Conservation (phyloP, 1,140 invertebrate genomes). For the Hypsibius dujardini region DNA sequence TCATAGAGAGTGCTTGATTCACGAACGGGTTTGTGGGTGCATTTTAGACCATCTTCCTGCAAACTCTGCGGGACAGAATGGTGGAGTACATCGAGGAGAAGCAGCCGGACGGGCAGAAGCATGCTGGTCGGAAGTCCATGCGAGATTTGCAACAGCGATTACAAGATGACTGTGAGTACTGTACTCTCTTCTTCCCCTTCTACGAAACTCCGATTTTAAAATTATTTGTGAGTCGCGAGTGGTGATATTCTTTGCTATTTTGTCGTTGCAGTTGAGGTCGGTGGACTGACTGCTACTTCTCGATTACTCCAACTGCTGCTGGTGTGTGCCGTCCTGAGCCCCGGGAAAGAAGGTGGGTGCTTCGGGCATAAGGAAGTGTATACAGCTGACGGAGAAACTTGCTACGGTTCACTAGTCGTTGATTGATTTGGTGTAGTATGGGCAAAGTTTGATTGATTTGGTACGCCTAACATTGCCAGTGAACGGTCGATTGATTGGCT, state of each 20-base stretch:
- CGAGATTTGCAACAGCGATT: not conserved
- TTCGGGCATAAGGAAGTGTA: too few species aligned
- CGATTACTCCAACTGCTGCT: not conserved
- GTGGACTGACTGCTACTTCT: not conserved
- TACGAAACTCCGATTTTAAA: not conserved
- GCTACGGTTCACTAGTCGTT: too few species aligned
- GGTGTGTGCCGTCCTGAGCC: not conserved
- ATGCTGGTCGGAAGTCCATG: not conserved
- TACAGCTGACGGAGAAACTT: too few species aligned
- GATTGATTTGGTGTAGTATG: too few species aligned
- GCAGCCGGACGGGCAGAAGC: not conserved
- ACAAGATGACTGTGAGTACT: not conserved
- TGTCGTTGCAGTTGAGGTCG: not conserved
- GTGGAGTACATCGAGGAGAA: not conserved
- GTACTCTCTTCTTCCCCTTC: not conserved
- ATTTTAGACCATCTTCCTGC: too few species aligned
- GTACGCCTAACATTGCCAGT: too few species aligned
- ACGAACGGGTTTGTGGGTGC: too few species aligned
- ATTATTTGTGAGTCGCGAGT: not conserved
- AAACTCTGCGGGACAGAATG: not conserved
- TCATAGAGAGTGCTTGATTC: too few species aligned
- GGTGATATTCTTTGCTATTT: not conserved
- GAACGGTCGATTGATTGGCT: too few species aligned
- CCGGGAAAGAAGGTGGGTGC: conserved; percentile 3
- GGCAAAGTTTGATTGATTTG: too few species aligned